Base-by-base conservation (phyloP, 1,140 invertebrate genomes). In the Platyscapa corneri region DNA sequence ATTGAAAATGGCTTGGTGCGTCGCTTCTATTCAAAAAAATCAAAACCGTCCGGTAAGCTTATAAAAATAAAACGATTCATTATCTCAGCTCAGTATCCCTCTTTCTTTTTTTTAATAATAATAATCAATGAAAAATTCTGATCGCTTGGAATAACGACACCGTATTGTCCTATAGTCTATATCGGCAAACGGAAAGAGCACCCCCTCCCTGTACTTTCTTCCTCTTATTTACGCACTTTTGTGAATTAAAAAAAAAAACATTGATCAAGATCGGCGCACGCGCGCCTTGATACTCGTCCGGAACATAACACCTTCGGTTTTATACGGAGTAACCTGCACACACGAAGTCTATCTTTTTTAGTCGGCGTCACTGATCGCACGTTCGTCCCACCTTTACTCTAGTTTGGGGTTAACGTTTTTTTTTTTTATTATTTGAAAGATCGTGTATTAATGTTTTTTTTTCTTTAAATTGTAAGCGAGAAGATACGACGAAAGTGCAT, bases 31-130 rank as follows among this genome's bases (percentile, higher is more conserved):
- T 88, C 87, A 77, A 86, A 89, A 89, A 86, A 90, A 83, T 84
- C 85, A 88, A 88, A 90, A 89, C 82, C 67, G 76, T 87, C 84
- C 85, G 56, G 74, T 88, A 89, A 89, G 87, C 88, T 85, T 86
- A 86, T 87, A 89, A 87, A 89, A 89, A 86, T 88, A 89, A 90
- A 87, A 88, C 86, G 80, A 88, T 86, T 85, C 87, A 86, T 86
- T 87, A 87, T 72, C 86, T 87, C 42, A 84, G 39, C 56, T 76
- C 70, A 75, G 53, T 46, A 56, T 74, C 27, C 74, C 12, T 39
- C 27, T 18, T 67, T 72, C 30, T n/a, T 79, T 84, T 60, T 60
- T 72, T 7, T 7, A 5, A 10, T 78, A 72, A 64, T 74, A 70
- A 79, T 78, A 37, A 82, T 82, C 76, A 83, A 88, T 87, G 81